Evolutionary conservation across 2,888 invertebrate species (phyloP), one percentile per base, ranked within the genome.

Genomic region (Dendrolimus houi): DNA sequence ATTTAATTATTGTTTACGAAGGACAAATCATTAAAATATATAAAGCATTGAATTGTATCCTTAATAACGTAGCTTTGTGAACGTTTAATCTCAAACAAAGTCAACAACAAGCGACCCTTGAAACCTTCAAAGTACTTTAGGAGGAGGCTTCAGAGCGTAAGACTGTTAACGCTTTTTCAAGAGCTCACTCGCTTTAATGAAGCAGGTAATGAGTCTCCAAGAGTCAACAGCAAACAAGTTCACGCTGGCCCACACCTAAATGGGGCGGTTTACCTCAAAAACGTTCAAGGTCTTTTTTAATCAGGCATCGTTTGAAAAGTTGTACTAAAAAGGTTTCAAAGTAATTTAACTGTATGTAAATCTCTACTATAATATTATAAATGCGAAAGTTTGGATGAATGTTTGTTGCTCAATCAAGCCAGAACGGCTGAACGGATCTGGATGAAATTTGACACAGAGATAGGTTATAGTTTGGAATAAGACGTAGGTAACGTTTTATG

Each of bases 121-220:
- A 47, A 47, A 47, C 47, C 47, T 56, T 59, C 59, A 41, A 55
- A 58, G 60, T 61, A 56, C 53, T 57, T 54, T 10, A 47, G 9
- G 8, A 42, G 53, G 52, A 52, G 62, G 53, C 57, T 57, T 64
- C 54, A 57, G 66, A 63, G 59, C 59, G 59, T 70, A 73, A 72
- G 68, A 65, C 70, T 69, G 64, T 68, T 64, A 68, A 63, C 65
- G 69, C 69, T 74, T 72, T 74, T 73, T 72, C 63, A 70, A 76
- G 74, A 74, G 81, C 69, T 70, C 69, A 74, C 83, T 83, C 72
- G 72, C 74, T 78, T 82, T 83, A 88, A 87, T 87, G 84, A 86
- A 83, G 81, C 83, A 81, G 78, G 78, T 84, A 85, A 85, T 83
- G 83, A 83, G 78, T 69, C 78, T 74, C 67, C 60, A 68, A 70